These are phyloP conservation scores for Rhodinocichla rosea DNA, from an alignment of 2,113 vertebrate genomes.

Conservation along the genomic window DNA sequence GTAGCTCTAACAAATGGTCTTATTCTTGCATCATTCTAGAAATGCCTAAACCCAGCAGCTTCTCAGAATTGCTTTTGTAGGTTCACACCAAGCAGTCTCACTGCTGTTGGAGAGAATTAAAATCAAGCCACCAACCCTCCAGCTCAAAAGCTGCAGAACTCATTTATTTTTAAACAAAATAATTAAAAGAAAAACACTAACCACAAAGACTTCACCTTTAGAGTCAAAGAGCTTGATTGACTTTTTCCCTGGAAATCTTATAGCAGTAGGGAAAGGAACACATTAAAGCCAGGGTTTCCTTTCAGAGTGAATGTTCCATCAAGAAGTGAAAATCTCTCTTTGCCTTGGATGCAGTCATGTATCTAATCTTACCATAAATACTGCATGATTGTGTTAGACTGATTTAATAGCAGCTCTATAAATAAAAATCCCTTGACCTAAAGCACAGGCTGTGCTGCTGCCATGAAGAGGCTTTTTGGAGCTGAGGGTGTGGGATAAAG, in stretches of 20 bases:
- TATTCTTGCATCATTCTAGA: constrained; percentile 21
- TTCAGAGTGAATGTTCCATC: background rate
- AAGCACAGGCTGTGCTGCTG: background rate
- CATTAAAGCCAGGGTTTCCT: background rate
- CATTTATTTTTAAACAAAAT: constrained; percentile 37
- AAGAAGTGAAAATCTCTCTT: background rate
- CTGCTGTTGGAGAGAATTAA: background rate
- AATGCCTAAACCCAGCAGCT: constrained; percentile 25
- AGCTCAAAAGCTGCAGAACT: constrained; percentile 22
- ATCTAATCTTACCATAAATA: constrained; percentile 26
- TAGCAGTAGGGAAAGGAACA: background rate
- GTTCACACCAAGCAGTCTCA: background rate
- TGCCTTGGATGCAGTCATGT: background rate
- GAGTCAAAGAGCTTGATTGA: constrained; percentile 4
- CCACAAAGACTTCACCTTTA: constrained; percentile 9
- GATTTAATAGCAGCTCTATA: constrained; percentile 29
- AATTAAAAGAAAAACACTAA: constrained; percentile 16
- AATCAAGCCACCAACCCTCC: background rate
- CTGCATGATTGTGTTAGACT: background rate
- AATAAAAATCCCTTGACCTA: background rate
- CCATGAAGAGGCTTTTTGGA: background rate
- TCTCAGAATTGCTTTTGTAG: constrained; percentile 14
- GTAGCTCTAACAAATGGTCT: constrained; percentile 69
- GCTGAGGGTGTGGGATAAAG: background rate
- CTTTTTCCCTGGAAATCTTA: constrained; percentile 25